phyloP scores from a whole-genome alignment of 2,113 vertebrate genomes.

The Marcusenius ussheri region DNA sequence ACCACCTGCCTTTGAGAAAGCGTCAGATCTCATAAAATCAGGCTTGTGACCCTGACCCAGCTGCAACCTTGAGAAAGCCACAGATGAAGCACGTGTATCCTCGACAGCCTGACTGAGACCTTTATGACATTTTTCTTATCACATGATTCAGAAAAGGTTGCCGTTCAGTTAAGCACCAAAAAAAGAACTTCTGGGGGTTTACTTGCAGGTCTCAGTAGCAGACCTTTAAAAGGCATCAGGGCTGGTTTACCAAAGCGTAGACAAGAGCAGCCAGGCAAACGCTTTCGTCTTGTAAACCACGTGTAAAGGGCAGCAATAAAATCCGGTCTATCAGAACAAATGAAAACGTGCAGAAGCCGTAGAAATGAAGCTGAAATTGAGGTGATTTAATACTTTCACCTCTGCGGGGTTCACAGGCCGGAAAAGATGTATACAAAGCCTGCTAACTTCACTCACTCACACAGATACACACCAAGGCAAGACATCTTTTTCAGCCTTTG shows the following conservation, averaged over 20 bases:
- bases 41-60: background rate
- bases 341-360: background rate
- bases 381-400: background rate
- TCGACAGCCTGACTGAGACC: background rate
- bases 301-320: background rate
- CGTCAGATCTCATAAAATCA: background rate
- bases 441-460: background rate
- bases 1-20: background rate
- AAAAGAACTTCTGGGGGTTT: background rate
- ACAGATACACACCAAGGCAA: background rate
- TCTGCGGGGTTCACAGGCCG: background rate
- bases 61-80: background rate
- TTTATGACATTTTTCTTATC: background rate
- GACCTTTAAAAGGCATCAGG: background rate
- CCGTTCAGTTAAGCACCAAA: background rate
- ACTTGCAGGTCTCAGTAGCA: background rate
- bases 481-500: background rate
- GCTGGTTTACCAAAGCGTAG: background rate
- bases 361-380: background rate
- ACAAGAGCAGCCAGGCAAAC: background rate
- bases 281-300: background rate
- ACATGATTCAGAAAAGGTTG: background rate
- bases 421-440: background rate
- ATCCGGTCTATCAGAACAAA: background rate
- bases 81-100: fast-evolving